Percentiles rank a stretch among this genome's conserved stretches.
Evolutionary conservation across 1,140 invertebrate species (phyloP).

Genomic region (Elysia chlorotica): DNA sequence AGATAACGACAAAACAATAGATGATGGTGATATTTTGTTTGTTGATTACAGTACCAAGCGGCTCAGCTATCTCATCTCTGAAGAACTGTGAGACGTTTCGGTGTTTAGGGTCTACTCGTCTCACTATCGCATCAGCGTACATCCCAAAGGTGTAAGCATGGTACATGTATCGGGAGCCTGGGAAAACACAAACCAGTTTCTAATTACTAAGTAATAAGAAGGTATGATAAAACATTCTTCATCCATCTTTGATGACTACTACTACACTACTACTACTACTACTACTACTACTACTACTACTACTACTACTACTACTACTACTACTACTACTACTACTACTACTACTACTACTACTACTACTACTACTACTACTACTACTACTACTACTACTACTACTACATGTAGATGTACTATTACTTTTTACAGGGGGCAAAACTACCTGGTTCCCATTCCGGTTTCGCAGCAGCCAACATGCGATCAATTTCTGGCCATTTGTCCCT

Average conservation of each 20-base stretch:
- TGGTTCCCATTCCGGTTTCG: constrained; percentile 13
- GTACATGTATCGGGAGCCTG: constrained; percentile 44
- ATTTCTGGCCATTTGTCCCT: constrained; percentile 21
- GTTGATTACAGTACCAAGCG: constrained; percentile 50
- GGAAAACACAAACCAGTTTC: no score
- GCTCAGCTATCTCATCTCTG: constrained; percentile 59
- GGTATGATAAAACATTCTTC: no score
- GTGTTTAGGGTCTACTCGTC: constrained; percentile 54
- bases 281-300: no score
- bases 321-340: no score
- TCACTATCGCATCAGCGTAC: constrained; percentile 59
- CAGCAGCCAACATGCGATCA: constrained; percentile 9
- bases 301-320: no score
- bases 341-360: no score
- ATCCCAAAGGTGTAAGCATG: constrained; percentile 61
- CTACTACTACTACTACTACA: not conserved
- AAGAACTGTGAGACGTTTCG: constrained; percentile 58
- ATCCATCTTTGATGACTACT: no score
- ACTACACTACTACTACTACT: no score
- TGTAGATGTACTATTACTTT: no score
- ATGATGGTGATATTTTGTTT: not conserved
- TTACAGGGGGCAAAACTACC: no score
- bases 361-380: no score
- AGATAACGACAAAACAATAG: not conserved
- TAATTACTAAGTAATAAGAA: no score